phyloP scores from a whole-genome alignment of 2,113 vertebrate genomes.

The Vireo altiloquus region DNA sequence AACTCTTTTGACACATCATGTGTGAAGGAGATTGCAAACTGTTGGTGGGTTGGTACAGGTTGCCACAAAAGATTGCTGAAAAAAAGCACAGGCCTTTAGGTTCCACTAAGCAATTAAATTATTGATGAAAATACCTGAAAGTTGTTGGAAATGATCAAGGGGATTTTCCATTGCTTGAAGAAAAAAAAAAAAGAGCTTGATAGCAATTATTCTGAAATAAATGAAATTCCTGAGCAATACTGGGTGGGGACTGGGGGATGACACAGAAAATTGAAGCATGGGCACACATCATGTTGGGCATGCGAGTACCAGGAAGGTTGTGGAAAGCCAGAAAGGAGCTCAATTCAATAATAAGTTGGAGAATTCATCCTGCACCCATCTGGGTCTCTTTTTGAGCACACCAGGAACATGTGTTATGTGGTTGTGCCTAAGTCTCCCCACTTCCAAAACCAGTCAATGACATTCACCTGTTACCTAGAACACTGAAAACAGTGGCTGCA shows the following conservation, averaged over 20 bases:
- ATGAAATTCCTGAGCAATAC: background rate
- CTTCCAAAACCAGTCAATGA: background rate
- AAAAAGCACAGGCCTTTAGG: background rate
- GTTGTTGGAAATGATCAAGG: background rate
- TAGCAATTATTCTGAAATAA: background rate
- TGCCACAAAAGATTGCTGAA: background rate
- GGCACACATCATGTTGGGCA: no score
- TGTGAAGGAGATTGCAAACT: background rate
- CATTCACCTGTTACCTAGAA: background rate
- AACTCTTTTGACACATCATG: background rate
- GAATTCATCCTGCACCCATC: background rate
- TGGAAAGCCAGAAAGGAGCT: background rate
- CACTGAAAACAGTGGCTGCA: background rate
- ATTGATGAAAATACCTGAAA: background rate
- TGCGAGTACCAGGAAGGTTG: background rate
- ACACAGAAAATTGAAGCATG: background rate
- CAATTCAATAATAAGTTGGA: background rate
- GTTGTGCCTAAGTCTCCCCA: background rate
- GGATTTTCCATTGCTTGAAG: background rate
- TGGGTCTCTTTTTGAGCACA: background rate
- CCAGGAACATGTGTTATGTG: background rate
- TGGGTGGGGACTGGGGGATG: background rate
- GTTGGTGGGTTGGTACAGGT: background rate
- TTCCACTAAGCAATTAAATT: background rate
- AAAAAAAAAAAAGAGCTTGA: background rate